These are phyloP conservation scores for Caradrina kadenii DNA, from an alignment of 2,888 invertebrate species.

Conservation along the genomic window DNA sequence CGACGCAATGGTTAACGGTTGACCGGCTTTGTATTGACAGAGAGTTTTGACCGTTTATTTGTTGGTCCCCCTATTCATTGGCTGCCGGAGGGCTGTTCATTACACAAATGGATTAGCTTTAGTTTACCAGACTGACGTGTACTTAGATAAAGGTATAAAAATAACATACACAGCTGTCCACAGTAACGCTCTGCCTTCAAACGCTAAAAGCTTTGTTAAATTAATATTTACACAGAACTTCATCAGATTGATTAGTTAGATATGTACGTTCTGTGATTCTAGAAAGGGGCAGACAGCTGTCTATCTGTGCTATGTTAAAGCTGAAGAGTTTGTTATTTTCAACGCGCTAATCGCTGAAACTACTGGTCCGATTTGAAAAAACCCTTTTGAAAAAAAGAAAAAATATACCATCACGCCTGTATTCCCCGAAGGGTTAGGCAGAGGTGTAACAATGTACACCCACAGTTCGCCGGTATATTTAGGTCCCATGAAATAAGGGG, in stretches of 20 bases:
- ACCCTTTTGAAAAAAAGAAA: too few relatives aligned
- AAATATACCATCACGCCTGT: too few relatives aligned
- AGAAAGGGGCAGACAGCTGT: too few relatives aligned
- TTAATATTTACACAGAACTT: neutral
- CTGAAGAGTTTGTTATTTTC: too few relatives aligned
- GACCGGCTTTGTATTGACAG: slow-evolving; percentile 52
- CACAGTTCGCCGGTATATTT: too few relatives aligned
- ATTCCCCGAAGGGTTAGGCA: too few relatives aligned
- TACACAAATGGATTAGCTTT: slow-evolving; percentile 54
- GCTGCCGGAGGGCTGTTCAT: slow-evolving; percentile 35
- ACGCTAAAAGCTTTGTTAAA: neutral
- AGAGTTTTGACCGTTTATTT: slow-evolving; percentile 52
- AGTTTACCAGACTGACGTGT: slow-evolving; percentile 5
- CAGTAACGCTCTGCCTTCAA: neutral
- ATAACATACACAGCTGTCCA: neutral
- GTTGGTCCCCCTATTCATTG: slow-evolving; percentile 41
- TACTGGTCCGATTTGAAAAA: too few relatives aligned
- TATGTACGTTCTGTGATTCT: too few relatives aligned
- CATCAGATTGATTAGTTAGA: neutral
- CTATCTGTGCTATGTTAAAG: neutral
- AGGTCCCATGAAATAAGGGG: too few relatives aligned
- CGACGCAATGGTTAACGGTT: slow-evolving; percentile 46
- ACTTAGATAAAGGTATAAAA: slow-evolving; percentile 5
- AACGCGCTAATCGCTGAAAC: too few relatives aligned
- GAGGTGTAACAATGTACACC: too few relatives aligned